Evolutionary conservation across 2,797 vertebrate genomes (phyloP).

Genomic region (Syngnathus rostellatus): DNA sequence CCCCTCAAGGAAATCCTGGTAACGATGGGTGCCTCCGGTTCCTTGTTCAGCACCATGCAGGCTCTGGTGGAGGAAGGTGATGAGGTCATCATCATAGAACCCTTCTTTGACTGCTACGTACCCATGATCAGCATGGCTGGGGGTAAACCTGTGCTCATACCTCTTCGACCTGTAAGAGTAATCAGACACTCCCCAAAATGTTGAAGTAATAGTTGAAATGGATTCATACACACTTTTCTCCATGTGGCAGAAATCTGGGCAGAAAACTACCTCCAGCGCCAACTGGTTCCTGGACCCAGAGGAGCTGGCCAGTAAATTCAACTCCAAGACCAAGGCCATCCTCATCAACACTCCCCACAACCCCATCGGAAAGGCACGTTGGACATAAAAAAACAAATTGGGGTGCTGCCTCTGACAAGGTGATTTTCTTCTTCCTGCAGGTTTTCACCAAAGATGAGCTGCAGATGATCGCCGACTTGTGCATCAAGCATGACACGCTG

Average conservation of each 20-base stretch:
- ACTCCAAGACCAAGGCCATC: conserved; percentile 88
- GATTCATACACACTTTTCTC: not conserved
- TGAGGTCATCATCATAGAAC: conserved; percentile 94
- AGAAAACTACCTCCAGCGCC: conserved; percentile 69
- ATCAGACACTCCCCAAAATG: too few species aligned
- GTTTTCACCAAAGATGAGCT: conserved; percentile 83
- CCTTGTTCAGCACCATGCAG: conserved; percentile 83
- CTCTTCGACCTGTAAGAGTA: conserved; percentile 76
- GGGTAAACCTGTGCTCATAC: conserved; percentile 82
- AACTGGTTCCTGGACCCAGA: conserved; percentile 82
- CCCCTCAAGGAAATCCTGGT: conserved; percentile 86
- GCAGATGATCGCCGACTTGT: conserved; percentile 85
- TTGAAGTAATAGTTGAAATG: too few species aligned
- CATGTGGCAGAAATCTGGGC: conserved; percentile 63
- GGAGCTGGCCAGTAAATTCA: conserved; percentile 90
- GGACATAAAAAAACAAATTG: not conserved
- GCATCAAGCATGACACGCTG: conserved; percentile 82
- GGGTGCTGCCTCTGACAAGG: not conserved
- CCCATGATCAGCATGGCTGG: conserved; percentile 92
- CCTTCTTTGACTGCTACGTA: conserved; percentile 90
- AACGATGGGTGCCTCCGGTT: conserved; percentile 87
- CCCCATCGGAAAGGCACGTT: conserved; percentile 82
- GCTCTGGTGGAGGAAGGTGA: conserved; percentile 85
- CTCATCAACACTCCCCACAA: conserved; percentile 94
- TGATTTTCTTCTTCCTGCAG: conserved; percentile 49